Evolutionary conservation across 2,888 invertebrate genomes (phyloP).

Genomic region (Taenaris catops): DNA sequence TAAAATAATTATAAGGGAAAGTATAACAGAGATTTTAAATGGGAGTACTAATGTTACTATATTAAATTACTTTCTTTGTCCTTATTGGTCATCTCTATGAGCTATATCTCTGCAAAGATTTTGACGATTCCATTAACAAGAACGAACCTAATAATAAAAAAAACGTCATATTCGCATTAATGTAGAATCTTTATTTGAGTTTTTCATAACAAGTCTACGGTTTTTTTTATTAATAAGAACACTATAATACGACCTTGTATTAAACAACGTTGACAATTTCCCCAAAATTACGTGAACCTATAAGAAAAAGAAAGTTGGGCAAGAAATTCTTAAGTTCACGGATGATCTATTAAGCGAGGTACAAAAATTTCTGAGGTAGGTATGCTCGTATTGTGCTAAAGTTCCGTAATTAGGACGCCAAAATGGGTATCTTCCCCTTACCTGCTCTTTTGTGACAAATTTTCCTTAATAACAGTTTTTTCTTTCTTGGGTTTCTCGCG

Average conservation of each 20-base stretch:
- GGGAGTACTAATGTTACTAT: too few relatives aligned
- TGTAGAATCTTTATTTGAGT: too few relatives aligned
- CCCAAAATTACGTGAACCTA: conserved; percentile 9
- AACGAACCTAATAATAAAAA: too few relatives aligned
- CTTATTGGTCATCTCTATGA: too few relatives aligned
- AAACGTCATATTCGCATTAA: too few relatives aligned
- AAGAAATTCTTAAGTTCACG: conserved; percentile 25
- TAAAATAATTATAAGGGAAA: too few relatives aligned
- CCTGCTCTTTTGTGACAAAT: conserved; percentile 26
- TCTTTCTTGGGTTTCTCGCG: conserved; percentile 19
- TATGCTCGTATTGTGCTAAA: conserved; percentile 26
- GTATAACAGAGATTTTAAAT: too few relatives aligned
- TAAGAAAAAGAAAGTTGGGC: conserved; percentile 20
- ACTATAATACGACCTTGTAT: conserved; percentile 1
- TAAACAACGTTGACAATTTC: conserved; percentile 4
- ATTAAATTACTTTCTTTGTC: too few relatives aligned
- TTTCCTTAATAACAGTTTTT: conserved; percentile 26
- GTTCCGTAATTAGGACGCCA: conserved; percentile 28
- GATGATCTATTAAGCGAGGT: conserved; percentile 24
- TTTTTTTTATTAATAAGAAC: not conserved
- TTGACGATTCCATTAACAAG: too few relatives aligned
- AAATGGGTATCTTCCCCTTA: conserved; percentile 26
- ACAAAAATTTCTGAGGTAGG: conserved; percentile 24
- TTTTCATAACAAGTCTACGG: too few relatives aligned
- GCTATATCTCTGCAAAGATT: too few relatives aligned